Evolutionary conservation across 2,888 invertebrate species (phyloP), one percentile per base, ranked within the genome.

Genomic region (Xanthia togata): DNA sequence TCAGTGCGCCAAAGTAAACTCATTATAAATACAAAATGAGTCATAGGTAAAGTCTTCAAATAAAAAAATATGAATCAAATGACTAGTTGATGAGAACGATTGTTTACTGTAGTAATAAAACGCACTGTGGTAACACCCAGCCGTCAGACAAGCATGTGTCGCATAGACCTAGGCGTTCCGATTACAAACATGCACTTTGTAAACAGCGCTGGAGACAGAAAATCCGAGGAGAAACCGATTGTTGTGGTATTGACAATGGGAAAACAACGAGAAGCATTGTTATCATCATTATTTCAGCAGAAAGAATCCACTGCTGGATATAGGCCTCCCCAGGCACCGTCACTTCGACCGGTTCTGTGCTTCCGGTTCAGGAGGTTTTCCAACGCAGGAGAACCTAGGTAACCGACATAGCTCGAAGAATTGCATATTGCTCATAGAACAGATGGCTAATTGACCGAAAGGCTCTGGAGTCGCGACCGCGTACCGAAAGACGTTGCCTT

Each of bases 1-100:
- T 12, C 38, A 62, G 5, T 41, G 26, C 17, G 41, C 11, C 23
- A 38, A 55, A 64, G 57, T 59, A n/a, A 47, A 14, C 59, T 57
- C 0, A 57, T 38, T 64, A 57, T 14, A 38, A 41, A 65, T 78
- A 44, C 17, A n/a, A 26, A 44, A 38, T 65, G 47, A 76, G 4
- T 79, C 59, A 70, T 78, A 26, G 11, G 6, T 75, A 35, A 63
- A 77, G 31, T 50, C 9, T 11, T 71, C 1, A 31, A 26, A 41
- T 73, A 41, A n/a, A 57, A 4, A 20, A 31, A 55, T 55, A 31
- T 4, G 20, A 41, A 41, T 41, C 4, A 35, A 75, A 35, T 26
- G 44, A 26, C 14, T 74, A 73, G 26, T 17, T 57, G 20, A 3
- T 44, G n/a, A 17, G n/a, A n/a, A 3, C 20, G 5, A 17, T 47